Base-by-base conservation (phyloP, 92 coral and sea anemone genomes). In the Epizoanthus stellaris region DNA sequence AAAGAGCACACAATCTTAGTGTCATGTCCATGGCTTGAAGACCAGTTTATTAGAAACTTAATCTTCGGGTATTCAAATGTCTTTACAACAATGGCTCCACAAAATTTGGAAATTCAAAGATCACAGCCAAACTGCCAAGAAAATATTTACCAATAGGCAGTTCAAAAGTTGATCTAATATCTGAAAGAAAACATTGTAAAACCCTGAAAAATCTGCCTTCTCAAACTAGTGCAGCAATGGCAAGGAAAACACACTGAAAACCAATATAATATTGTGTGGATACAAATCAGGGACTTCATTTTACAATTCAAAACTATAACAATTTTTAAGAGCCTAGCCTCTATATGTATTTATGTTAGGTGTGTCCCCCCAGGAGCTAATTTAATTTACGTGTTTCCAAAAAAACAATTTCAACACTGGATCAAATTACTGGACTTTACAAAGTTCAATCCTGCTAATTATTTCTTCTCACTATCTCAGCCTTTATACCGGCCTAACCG, bases 401-500 rank as follows among this genome's bases (percentile, higher is more conserved):
- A 52, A 67, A 42, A 84, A 67, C 40, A 19, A 66, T 65, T 64
- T 74, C 62, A 73, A 88, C 91, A 74, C 34, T 53, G 47, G 72
- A 87, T 89, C 91, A 80, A 65, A 80, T 86, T 81, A 80, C 87
- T 19, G 77, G 84, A 89, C 89, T 63, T 77, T n/a, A 83, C 83
- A 25, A 88, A 77, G 38, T 76, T 84, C 82, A 12, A 80, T 72
- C 88, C 58, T 74, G 67, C 80, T 75, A 85, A 82, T 86, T 73
- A 30, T 30, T 30, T 0, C 36, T 30, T 30, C 36, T 30, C 36
- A 30, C 36, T 30, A 30, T 76, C 86, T 85, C 59, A 86, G 85
- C 90, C 92, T 90, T 52, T 87, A 74, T 81, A 82, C 63, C 88
- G 98, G 93, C 93, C 87, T 86, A 85, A 93, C 98, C 90, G 80